Evolutionary conservation across 2,797 vertebrate genomes (phyloP).

Genomic region (Syngnathus rostellatus): DNA sequence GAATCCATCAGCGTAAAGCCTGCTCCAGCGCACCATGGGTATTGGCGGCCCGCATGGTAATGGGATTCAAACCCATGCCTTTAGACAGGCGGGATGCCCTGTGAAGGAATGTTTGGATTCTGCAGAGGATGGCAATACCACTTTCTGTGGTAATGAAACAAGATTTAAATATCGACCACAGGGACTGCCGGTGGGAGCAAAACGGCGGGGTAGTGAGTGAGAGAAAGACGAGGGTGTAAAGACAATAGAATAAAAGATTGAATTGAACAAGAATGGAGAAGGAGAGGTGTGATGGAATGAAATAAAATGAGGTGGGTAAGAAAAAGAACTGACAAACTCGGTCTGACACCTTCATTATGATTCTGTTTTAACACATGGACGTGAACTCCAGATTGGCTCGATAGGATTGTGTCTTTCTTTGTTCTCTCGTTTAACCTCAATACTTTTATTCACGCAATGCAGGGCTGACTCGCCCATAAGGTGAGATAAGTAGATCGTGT

Average conservation of each 20-base stretch:
- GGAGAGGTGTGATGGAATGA: conserved; percentile 1
- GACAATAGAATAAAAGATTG: conserved; percentile 28
- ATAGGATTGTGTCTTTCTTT: background rate
- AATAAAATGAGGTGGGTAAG: conserved; percentile 26
- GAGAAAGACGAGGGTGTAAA: conserved; percentile 13
- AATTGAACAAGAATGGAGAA: conserved; percentile 19
- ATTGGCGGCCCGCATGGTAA: conserved; percentile 22
- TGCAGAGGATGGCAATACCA: conserved; percentile 6
- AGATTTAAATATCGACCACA: conserved; percentile 33
- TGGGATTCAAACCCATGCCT: conserved; percentile 2
- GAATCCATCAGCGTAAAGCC: conserved; percentile 58
- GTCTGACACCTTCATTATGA: conserved; percentile 5
- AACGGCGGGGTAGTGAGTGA: conserved; percentile 2
- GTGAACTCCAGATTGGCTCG: background rate
- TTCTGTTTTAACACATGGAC: background rate
- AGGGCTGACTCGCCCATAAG: too few relatives aligned
- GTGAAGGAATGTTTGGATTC: background rate
- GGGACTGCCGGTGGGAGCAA: conserved; percentile 11
- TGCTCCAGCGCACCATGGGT: conserved; percentile 42
- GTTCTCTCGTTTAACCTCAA: background rate
- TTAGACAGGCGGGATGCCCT: background rate
- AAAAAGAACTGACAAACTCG: conserved; percentile 6
- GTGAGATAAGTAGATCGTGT: too few relatives aligned
- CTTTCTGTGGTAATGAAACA: conserved; percentile 25
- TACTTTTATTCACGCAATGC: background rate